These are phyloP conservation scores for Sebastes minor DNA, from an alignment of 2,797 vertebrate species.

Conservation along the genomic window DNA sequence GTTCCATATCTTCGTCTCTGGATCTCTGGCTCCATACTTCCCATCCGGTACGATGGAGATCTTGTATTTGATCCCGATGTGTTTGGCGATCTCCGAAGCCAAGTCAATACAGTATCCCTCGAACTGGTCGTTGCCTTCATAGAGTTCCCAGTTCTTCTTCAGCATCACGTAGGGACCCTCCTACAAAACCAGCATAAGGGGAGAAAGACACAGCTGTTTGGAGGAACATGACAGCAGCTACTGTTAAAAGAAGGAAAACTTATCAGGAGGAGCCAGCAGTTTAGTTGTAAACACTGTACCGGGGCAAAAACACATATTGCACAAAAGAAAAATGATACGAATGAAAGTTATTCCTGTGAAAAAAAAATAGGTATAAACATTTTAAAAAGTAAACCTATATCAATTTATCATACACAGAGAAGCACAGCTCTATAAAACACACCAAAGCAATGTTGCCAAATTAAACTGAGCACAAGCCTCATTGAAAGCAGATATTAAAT, in stretches of 20 bases:
- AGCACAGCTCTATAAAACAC: background rate
- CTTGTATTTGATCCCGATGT: conserved; percentile 99
- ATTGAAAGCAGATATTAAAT: background rate
- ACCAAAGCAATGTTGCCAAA: background rate
- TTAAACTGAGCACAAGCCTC: background rate
- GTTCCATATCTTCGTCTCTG: conserved; percentile 99
- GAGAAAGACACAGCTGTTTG: conserved; percentile 74
- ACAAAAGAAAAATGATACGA: conserved; percentile 5
- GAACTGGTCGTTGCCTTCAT: conserved; percentile 97
- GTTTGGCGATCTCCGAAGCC: conserved; percentile 98
- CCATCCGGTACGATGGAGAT: conserved; percentile 98
- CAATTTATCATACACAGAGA: background rate
- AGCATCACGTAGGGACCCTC: conserved; percentile 99
- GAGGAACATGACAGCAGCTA: conserved; percentile 45
- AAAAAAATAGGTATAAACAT: background rate
- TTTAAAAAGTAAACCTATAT: background rate
- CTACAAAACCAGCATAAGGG: conserved; percentile 82
- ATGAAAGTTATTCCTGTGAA: background rate
- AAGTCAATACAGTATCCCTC: conserved; percentile 99
- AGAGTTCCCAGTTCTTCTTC: conserved; percentile 99
- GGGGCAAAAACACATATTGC: background rate
- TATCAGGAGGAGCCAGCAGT: background rate
- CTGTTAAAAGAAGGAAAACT: background rate
- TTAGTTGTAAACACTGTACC: background rate
- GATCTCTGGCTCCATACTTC: conserved; percentile 97